phyloP scores from a whole-genome alignment of 2,113 vertebrate species.

The Coracopsis vasa region DNA sequence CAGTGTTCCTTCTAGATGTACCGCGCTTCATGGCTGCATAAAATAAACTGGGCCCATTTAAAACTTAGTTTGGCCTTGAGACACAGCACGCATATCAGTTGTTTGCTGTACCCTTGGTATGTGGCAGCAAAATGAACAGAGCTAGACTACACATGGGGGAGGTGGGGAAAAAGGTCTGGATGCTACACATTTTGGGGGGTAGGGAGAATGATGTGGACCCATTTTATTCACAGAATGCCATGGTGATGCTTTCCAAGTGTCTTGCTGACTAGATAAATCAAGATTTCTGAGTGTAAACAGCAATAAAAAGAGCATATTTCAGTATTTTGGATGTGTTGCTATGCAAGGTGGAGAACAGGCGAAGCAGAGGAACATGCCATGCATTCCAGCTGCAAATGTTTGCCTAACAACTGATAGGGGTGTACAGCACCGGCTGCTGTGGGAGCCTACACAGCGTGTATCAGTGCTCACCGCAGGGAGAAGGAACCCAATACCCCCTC shows the following conservation, averaged over 20 bases:
- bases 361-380: neutral
- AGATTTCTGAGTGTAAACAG: neutral
- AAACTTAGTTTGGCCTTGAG: neutral
- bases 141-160: neutral
- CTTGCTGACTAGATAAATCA: neutral
- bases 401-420: neutral
- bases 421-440: neutral
- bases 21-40: neutral
- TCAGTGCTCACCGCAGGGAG: neutral
- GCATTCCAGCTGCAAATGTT: slow-evolving; percentile 25
- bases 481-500: neutral
- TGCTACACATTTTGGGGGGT: neutral
- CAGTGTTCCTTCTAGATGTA: neutral
- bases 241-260: neutral
- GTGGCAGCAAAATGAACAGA: neutral
- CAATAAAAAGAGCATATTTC: neutral
- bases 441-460: neutral
- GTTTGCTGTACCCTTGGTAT: neutral
- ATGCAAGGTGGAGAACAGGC: neutral
- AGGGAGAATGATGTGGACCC: neutral
- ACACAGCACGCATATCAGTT: neutral
- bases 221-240: neutral
- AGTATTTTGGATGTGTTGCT: neutral
- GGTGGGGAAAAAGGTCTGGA: neutral
- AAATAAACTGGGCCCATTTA: neutral